These are phyloP conservation scores for Streptopelia turtur DNA, from an alignment of 2,797 vertebrate species.

Conservation along the genomic window DNA sequence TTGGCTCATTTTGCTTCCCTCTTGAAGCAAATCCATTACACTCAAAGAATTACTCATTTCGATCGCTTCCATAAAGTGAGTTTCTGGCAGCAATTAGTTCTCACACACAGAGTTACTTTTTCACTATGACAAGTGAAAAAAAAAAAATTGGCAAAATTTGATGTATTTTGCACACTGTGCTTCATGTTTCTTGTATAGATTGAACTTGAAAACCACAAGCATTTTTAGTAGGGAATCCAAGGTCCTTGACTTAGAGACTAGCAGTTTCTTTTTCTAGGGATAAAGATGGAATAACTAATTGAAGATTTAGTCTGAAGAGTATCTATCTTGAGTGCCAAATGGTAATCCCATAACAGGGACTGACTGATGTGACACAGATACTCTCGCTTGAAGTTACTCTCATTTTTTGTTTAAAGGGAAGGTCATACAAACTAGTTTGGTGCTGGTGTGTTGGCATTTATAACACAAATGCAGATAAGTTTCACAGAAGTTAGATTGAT, in stretches of 20 bases:
- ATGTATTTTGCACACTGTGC: background rate
- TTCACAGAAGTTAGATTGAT: background rate
- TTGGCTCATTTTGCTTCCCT: slow-evolving; percentile 26
- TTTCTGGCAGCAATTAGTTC: slow-evolving; percentile 52
- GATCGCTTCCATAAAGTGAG: slow-evolving; percentile 25
- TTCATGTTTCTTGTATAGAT: background rate
- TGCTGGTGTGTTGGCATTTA: background rate
- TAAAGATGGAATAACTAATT: background rate
- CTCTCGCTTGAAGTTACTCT: background rate
- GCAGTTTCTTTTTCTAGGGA: background rate
- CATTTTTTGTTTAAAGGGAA: background rate
- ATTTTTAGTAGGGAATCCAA: background rate
- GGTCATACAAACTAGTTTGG: background rate
- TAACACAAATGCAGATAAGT: background rate
- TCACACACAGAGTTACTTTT: slow-evolving; percentile 4
- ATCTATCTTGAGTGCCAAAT: background rate
- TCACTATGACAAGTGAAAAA: slow-evolving; percentile 29
- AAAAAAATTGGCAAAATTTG: background rate
- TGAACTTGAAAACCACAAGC: background rate
- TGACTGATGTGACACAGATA: background rate
- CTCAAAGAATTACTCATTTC: slow-evolving; percentile 47
- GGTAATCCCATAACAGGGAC: background rate
- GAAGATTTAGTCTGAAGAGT: background rate
- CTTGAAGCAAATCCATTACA: slow-evolving; percentile 38
- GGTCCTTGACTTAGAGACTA: background rate